Evolutionary conservation across 2,888 invertebrate species (phyloP).

Genomic region (Minunthozetes semirufus): DNA sequence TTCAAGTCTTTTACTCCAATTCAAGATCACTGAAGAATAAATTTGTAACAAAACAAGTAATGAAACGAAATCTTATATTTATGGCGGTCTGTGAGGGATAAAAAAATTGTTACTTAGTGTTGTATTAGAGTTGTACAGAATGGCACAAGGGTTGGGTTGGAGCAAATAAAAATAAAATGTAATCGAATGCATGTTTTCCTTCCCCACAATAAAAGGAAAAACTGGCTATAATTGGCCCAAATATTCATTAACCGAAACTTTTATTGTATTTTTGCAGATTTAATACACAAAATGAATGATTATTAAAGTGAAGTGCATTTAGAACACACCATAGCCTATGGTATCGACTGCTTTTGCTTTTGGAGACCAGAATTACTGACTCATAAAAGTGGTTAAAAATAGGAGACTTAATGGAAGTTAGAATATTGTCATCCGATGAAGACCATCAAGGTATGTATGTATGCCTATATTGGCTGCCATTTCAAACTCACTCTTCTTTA

Average conservation of each 20-base stretch:
- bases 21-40: neutral
- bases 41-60: slow-evolving; percentile 6
- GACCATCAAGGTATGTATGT: slow-evolving; percentile 31
- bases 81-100: neutral
- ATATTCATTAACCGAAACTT: neutral
- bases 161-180: neutral
- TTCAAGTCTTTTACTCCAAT: neutral
- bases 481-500: neutral
- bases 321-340: neutral
- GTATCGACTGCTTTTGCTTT: neutral
- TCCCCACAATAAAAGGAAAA: too few relatives aligned
- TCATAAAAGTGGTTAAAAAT: neutral
- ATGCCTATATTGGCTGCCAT: neutral
- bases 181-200: neutral
- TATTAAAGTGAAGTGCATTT: neutral
- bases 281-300: neutral
- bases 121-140: neutral
- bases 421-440: slow-evolving; percentile 20
- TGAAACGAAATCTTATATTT: neutral
- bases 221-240: neutral
- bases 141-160: too few relatives aligned
- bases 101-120: too few relatives aligned
- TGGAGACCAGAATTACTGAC: neutral
- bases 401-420: slow-evolving; percentile 19
- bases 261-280: slow-evolving; percentile 10